These are phyloP conservation scores for Volucella inanis DNA, from an alignment of 2,888 invertebrate genomes.

Conservation along the genomic window DNA sequence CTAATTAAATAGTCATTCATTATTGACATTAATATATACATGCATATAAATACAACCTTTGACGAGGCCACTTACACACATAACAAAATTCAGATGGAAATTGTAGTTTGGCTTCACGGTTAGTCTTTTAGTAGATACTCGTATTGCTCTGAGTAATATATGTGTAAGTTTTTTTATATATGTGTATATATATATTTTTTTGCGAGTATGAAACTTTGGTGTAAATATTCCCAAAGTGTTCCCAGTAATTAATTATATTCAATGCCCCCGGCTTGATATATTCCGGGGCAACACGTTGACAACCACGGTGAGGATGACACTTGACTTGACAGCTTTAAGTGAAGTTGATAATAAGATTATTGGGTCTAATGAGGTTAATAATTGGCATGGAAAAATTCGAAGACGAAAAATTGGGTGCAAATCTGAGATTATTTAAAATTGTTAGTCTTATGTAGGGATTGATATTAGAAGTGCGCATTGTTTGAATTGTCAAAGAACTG, in stretches of 20 bases:
- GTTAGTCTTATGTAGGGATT: no score
- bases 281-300: neutral
- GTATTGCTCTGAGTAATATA: neutral
- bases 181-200: neutral
- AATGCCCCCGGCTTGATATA: constrained; percentile 32
- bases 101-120: constrained; percentile 29
- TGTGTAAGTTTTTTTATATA: neutral
- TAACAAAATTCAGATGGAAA: constrained; percentile 17
- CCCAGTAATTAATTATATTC: constrained; percentile 47
- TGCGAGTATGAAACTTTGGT: neutral
- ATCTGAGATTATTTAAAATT: no score
- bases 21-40: constrained; percentile 60
- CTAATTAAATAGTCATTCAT: constrained; percentile 69
- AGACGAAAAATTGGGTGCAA: neutral
- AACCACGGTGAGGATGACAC: constrained; percentile 3
- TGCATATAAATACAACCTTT: constrained; percentile 28
- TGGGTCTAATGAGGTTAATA: constrained; percentile 27
- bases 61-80: constrained; percentile 22
- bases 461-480: no score
- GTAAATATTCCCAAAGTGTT: constrained; percentile 26
- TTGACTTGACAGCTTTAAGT: constrained; percentile 52
- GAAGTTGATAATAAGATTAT: constrained; percentile 58
- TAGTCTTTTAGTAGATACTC: constrained; percentile 13
- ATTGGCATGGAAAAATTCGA: neutral
- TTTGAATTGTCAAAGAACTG: no score